These are phyloP conservation scores for Sycophila texana DNA, from an alignment of 2,888 invertebrate genomes.

Conservation along the genomic window DNA sequence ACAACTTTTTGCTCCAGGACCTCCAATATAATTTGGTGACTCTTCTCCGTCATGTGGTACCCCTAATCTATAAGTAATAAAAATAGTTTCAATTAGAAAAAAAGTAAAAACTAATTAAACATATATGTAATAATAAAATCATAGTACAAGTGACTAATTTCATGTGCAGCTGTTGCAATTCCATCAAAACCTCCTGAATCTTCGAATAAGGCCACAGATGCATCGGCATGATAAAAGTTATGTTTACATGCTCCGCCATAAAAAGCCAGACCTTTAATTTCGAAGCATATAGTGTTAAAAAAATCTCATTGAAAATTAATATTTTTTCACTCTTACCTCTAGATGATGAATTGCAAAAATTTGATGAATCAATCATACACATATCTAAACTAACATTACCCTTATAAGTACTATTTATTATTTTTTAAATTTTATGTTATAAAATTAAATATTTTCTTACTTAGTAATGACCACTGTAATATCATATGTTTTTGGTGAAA, in stretches of 20 bases:
- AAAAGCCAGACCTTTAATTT: constrained; percentile 64
- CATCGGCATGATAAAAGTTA: constrained; percentile 57
- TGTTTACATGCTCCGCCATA: constrained; percentile 64
- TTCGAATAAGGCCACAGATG: constrained; percentile 64
- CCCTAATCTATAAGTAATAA: constrained; percentile 39
- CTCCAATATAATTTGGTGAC: constrained; percentile 51
- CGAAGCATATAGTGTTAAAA: background rate
- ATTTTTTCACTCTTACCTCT: constrained; percentile 9
- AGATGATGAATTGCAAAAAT: constrained; percentile 1
- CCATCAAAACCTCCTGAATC: constrained; percentile 69
- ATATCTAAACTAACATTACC: constrained; percentile 23
- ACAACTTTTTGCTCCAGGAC: constrained; percentile 51
- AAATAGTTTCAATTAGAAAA: background rate
- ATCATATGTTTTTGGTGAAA: constrained; percentile 21
- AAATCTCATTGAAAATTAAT: background rate
- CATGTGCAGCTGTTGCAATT: constrained; percentile 66
- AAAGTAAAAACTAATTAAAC: background rate
- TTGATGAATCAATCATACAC: constrained; percentile 4
- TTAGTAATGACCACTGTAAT: constrained; percentile 23
- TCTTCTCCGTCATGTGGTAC: constrained; percentile 48
- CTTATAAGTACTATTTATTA: background rate
- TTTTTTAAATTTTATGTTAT: background rate
- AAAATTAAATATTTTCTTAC: background rate
- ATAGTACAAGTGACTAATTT: constrained; percentile 67
- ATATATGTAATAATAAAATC: background rate